Evolutionary conservation across 2,888 invertebrate genomes (phyloP).

Genomic region (Pyralis farinalis): DNA sequence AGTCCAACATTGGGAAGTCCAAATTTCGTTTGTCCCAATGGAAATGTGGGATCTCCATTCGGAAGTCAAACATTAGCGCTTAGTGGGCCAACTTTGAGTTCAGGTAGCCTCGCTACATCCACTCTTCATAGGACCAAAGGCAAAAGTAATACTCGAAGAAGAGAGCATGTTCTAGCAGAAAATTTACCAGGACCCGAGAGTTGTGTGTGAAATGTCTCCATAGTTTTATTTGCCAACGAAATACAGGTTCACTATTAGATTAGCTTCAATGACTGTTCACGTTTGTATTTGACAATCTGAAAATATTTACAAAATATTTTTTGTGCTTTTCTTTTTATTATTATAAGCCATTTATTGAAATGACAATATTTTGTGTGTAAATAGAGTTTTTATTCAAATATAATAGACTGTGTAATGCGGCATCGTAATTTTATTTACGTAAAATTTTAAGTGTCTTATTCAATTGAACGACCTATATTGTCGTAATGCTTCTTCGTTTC

Average conservation of each 20-base stretch:
- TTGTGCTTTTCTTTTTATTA: background rate
- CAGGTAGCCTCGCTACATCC: constrained; percentile 66
- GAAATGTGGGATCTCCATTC: constrained; percentile 61
- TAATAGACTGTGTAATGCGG: no score
- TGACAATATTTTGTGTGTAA: background rate
- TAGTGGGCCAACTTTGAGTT: constrained; percentile 69
- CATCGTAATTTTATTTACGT: no score
- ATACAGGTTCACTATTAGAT: constrained; percentile 29
- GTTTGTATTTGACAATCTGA: no score
- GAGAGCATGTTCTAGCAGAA: constrained; percentile 91
- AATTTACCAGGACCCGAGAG: constrained; percentile 93
- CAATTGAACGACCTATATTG: no score
- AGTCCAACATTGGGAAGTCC: constrained; percentile 74
- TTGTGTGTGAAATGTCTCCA: constrained; percentile 83
- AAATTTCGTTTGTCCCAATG: constrained; percentile 73
- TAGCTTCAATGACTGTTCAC: constrained; percentile 9
- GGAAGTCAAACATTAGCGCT: constrained; percentile 62
- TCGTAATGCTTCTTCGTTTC: no score
- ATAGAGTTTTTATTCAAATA: background rate
- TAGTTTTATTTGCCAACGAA: constrained; percentile 26
- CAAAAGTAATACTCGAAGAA: constrained; percentile 75
- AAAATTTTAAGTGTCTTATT: no score
- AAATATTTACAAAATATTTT: background rate
- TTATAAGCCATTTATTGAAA: background rate
- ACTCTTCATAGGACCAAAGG: constrained; percentile 75